Percentiles rank a stretch among this genome's conserved stretches.
phyloP scores from a whole-genome alignment of 2,113 vertebrate species.

The Columba livia region DNA sequence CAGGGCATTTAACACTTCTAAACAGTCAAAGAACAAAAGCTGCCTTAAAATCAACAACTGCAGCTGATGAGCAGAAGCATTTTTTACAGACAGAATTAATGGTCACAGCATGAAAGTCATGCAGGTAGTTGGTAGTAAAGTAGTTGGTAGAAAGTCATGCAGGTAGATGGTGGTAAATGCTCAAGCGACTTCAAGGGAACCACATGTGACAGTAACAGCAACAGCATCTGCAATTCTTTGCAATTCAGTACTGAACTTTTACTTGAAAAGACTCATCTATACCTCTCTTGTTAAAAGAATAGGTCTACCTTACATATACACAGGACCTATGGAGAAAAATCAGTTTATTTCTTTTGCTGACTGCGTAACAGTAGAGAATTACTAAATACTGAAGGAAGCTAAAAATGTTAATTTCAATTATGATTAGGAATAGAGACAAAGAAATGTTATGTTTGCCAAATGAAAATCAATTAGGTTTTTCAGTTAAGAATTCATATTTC shows the following conservation, averaged over 20 bases:
- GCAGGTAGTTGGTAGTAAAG: too few relatives aligned
- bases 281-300: background rate
- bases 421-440: background rate
- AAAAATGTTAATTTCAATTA: background rate
- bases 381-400: background rate
- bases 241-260: background rate
- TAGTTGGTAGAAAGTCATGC: background rate
- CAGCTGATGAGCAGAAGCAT: background rate
- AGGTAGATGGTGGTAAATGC: too few relatives aligned
- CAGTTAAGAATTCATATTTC: background rate
- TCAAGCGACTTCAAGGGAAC: background rate
- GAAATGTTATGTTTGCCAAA: background rate
- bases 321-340: background rate
- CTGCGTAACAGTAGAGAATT: background rate
- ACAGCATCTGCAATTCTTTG: background rate
- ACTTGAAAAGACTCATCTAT: background rate
- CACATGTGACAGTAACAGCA: background rate
- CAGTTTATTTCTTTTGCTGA: background rate
- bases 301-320: background rate
- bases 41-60: background rate
- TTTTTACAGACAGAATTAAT: background rate
- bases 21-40: background rate
- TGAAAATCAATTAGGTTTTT: background rate
- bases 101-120: background rate
- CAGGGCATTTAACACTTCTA: background rate